Base-by-base conservation (phyloP, 2,888 invertebrate genomes). In the Microctonus brassicae region DNA sequence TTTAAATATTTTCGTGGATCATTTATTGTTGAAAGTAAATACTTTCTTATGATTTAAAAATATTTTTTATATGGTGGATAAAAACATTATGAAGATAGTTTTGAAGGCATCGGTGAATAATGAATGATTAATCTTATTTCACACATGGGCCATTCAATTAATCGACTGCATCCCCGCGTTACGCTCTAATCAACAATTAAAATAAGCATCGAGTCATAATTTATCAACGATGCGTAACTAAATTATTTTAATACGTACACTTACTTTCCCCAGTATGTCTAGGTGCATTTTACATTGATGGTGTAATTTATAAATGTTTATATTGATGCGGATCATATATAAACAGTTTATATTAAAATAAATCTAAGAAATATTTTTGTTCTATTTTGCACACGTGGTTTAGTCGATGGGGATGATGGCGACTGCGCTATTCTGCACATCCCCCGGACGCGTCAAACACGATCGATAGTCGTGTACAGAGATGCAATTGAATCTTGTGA, bases 391-490 rank as follows among this genome's bases (percentile, higher is more conserved):
- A 36, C 68, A 72, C 72, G 72, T 72, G 72, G 63, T 29, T 22
- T 20, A 7, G 11, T 9, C 3, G 39, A 62, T 2, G 1, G 22
- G 29, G 34, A 39, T 20, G 11, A 20, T 10, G 36, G 69, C 69
- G 69, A 33, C 69, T 69, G 69, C 69, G 69, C 69, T 52, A 7
- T 7, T n/a, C 39, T 55, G 55, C 29, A 33, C 62, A 39, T 69
- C 24, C 64, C 7, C 61, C 64, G 34, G 34, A 64, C 69, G 66
- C 39, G 60, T 72, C 72, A 34, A 42, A 36, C 47, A 33, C 52
- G 67, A 68, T 73, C 71, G 39, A 69, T 69, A 62, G 63, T n/a
- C n/a, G n/a, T n/a, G 52, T 61, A n/a, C 17, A 47, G 17, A 52
- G 62, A 69, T 63, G 55, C 63, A 55, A 55, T 29, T 69, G 34